phyloP scores from a whole-genome alignment of 2,888 invertebrate genomes.

The Thereva nobilitata region DNA sequence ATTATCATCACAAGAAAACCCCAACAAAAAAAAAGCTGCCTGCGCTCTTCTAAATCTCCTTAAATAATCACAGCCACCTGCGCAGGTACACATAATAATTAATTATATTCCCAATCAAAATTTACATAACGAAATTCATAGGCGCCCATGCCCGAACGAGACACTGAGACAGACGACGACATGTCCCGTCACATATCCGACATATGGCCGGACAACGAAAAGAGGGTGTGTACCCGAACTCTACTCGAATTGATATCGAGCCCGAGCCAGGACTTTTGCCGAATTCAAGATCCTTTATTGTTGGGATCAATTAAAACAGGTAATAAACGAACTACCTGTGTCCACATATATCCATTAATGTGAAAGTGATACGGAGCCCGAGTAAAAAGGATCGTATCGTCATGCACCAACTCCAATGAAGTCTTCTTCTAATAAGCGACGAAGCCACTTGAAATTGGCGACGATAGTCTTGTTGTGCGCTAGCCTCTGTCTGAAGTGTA shows the following conservation, averaged over 20 bases:
- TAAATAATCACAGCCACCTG: constrained; percentile 12
- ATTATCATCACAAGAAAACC: too few relatives aligned
- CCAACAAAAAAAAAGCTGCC: too few relatives aligned
- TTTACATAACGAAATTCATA: constrained; percentile 26
- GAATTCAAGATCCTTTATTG: constrained; percentile 14
- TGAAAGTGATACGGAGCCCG: constrained; percentile 14
- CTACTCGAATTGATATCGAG: constrained; percentile 15
- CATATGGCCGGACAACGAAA: constrained; percentile 11
- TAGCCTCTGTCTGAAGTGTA: constrained; percentile 21
- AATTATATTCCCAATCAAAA: constrained; percentile 21
- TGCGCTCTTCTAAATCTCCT: too few relatives aligned
- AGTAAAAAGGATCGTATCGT: constrained; percentile 1
- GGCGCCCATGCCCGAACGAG: constrained; percentile 10
- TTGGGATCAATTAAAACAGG: constrained; percentile 24
- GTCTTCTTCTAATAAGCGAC: constrained; percentile 2
- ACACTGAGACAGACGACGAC: constrained; percentile 18
- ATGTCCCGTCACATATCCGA: constrained; percentile 14
- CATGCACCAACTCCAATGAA: constrained; percentile 16
- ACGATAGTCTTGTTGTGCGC: constrained; percentile 3
- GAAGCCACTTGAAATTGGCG: constrained; percentile 31
- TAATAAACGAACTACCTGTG: constrained; percentile 19
- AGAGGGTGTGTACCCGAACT: not conserved
- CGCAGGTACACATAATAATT: constrained; percentile 16
- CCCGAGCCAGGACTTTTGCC: constrained; percentile 8
- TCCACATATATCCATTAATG: not conserved